phyloP scores from a whole-genome alignment of 1,140 invertebrate genomes.

The Cryptotermes secundus region DNA sequence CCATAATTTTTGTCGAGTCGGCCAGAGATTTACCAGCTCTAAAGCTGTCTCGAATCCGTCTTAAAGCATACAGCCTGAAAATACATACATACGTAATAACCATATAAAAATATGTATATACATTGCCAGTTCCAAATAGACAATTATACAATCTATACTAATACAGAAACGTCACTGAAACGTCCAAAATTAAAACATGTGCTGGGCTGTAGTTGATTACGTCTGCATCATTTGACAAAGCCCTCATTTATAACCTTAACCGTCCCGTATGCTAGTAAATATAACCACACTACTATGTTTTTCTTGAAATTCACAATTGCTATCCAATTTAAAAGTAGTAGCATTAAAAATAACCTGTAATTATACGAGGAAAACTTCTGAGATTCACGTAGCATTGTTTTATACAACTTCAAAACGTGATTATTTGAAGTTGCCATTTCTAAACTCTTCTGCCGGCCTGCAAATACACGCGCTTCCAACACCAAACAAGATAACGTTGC shows the following conservation, averaged over 20 bases:
- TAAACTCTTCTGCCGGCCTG: no score
- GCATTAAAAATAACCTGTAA: neutral
- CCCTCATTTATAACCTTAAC: neutral
- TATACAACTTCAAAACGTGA: neutral
- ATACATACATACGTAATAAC: neutral
- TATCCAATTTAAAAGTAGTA: neutral
- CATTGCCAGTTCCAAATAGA: neutral
- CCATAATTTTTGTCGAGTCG: neutral
- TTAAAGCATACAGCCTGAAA: slow-evolving; percentile 1
- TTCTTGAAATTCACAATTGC: neutral
- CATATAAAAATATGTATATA: neutral
- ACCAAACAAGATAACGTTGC: no score
- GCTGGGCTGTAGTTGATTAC: neutral
- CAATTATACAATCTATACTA: no score
- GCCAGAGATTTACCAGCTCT: neutral
- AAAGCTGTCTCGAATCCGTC: neutral
- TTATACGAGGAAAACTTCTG: neutral
- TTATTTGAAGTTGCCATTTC: neutral
- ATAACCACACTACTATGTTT: neutral
- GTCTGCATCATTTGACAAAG: neutral
- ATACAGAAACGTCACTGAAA: no score
- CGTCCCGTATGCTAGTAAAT: neutral
- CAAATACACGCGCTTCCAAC: no score
- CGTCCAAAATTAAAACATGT: no score
- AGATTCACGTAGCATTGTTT: neutral